Conservation (phyloP, 2,888 invertebrate genomes). For the Plagiodera versicolora region DNA sequence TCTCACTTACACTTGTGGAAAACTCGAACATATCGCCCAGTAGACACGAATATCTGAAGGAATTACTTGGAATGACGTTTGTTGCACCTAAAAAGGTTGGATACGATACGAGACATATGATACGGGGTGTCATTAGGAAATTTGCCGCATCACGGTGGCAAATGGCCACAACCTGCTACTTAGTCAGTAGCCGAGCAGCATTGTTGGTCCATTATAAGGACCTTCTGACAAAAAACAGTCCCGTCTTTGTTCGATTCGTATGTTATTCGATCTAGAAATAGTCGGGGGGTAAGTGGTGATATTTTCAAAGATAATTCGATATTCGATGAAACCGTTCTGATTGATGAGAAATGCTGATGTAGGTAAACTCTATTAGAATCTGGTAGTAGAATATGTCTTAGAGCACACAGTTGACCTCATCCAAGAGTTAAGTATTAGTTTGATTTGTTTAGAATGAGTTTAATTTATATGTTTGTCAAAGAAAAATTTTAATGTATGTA, state of each 20-base stretch:
- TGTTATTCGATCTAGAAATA: slow-evolving; percentile 31
- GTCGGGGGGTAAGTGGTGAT: slow-evolving; percentile 4
- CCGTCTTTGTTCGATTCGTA: slow-evolving; percentile 36
- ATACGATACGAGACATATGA: slow-evolving; percentile 43
- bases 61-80: slow-evolving; percentile 53
- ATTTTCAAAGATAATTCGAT: not conserved
- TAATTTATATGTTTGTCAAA: too few species aligned
- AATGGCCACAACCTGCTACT: slow-evolving; percentile 56
- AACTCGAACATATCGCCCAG: too few species aligned
- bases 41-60: slow-evolving; percentile 17
- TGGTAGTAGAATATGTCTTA: too few species aligned
- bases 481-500: too few species aligned
- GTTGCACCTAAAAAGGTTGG: slow-evolving; percentile 45
- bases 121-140: slow-evolving; percentile 54
- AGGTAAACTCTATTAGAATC: too few species aligned
- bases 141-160: slow-evolving; percentile 55
- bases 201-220: slow-evolving; percentile 45
- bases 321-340: too few species aligned
- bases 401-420: too few species aligned
- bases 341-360: too few species aligned
- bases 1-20: too few species aligned
- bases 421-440: too few species aligned
- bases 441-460: too few species aligned
- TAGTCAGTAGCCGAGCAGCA: slow-evolving; percentile 55
- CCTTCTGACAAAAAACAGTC: slow-evolving; percentile 39